Percentiles rank a stretch among this genome's conserved stretches.
phyloP scores from a whole-genome alignment of 2,797 vertebrate genomes.

The Heliangelus exortis region DNA sequence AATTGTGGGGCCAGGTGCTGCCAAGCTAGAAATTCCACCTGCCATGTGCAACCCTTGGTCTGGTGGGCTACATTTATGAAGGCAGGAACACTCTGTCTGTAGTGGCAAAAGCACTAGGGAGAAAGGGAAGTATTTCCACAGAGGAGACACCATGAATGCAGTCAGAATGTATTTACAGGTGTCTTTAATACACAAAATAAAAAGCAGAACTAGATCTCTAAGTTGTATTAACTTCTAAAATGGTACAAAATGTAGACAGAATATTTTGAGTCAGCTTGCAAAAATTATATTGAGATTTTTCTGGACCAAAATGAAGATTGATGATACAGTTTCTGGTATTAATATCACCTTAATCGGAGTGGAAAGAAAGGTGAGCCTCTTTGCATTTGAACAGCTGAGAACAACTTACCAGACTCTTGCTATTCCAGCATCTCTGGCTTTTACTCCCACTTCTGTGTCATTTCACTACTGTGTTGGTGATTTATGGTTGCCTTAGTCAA shows the following conservation, averaged over 20 bases:
- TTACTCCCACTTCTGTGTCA: neutral
- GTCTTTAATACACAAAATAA: neutral
- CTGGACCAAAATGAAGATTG: neutral
- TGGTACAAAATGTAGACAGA: neutral
- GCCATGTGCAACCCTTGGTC: neutral
- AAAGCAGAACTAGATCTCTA: neutral
- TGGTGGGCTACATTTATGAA: neutral
- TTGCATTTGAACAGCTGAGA: neutral
- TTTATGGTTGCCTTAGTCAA: neutral
- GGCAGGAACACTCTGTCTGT: neutral
- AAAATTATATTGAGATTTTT: neutral
- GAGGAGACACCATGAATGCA: neutral
- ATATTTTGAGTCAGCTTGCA: neutral
- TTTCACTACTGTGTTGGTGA: neutral
- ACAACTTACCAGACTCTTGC: neutral
- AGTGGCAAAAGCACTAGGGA: neutral
- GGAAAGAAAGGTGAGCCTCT: neutral
- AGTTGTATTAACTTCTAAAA: neutral
- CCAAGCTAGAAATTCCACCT: neutral
- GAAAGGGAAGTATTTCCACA: neutral
- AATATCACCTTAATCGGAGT: neutral
- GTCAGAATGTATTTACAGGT: neutral
- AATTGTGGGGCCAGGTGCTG: neutral
- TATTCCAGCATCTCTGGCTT: neutral
- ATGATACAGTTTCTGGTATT: neutral